A percentile compares a stretch with the other conserved stretches of the same genome.
phyloP scores from a whole-genome alignment of 2,797 vertebrate genomes.

The Helicolenus hilgendorfi region DNA sequence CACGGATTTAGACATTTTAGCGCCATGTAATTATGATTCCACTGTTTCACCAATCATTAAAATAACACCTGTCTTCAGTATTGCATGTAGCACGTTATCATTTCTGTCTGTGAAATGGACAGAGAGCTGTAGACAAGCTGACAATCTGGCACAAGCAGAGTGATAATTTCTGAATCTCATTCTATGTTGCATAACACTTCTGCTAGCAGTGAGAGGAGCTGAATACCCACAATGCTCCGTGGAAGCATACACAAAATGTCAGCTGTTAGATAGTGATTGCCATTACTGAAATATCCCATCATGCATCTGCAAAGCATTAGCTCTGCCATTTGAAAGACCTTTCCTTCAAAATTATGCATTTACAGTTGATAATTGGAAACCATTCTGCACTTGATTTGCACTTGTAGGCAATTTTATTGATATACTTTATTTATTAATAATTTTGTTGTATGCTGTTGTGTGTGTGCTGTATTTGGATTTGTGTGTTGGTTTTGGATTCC shows the following conservation, averaged over 20 bases:
- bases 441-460: background rate
- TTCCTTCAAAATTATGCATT: background rate
- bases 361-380: background rate
- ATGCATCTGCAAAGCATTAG: conserved; percentile 26
- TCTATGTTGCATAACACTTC: conserved; percentile 42
- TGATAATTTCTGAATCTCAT: conserved; percentile 57
- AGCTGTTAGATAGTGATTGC: conserved; percentile 23
- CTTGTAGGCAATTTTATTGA: background rate
- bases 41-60: background rate
- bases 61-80: background rate
- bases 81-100: background rate
- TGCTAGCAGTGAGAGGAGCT: conserved; percentile 31
- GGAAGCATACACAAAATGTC: conserved; percentile 57
- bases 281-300: conserved; percentile 45
- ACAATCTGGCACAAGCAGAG: conserved; percentile 46
- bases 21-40: background rate
- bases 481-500: background rate
- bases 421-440: background rate
- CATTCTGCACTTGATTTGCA: background rate
- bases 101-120: conserved; percentile 20
- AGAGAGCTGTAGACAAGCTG: conserved; percentile 25
- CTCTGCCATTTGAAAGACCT: background rate
- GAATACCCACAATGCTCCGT: conserved; percentile 33
- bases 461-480: background rate
- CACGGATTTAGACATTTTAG: background rate